phyloP scores from a whole-genome alignment of 2,888 invertebrate species.

The Callyntrura guangdongensis region DNA sequence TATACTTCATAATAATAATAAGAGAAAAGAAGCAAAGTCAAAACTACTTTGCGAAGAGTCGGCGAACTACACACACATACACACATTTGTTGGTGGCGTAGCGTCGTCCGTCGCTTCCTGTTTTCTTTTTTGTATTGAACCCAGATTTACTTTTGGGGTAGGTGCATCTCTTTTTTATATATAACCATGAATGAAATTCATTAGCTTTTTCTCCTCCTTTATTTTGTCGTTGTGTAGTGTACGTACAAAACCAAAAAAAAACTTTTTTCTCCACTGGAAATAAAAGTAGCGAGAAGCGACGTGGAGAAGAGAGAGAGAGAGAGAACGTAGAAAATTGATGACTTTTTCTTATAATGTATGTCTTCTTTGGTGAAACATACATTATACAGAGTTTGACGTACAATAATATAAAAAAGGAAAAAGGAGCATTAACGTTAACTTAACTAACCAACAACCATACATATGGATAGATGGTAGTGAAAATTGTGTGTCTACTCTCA shows the following conservation, averaged over 20 bases:
- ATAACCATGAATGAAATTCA: constrained; percentile 65
- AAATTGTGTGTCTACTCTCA: background rate
- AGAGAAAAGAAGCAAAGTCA: constrained; percentile 48
- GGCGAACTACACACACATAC: background rate
- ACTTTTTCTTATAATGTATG: constrained; percentile 69
- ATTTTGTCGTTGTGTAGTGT: constrained; percentile 20
- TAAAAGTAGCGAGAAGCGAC: background rate
- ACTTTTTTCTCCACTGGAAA: constrained; percentile 1
- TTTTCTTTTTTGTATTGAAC: constrained; percentile 41
- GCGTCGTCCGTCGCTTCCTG: constrained; percentile 32
- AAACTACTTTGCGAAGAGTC: background rate
- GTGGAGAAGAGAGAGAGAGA: constrained; percentile 13
- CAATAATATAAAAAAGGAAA: constrained; percentile 7
- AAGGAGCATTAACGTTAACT: constrained; percentile 41
- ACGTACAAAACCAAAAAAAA: background rate
- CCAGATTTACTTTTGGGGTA: background rate
- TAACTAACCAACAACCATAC: constrained; percentile 54
- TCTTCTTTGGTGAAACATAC: constrained; percentile 54
- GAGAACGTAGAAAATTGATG: constrained; percentile 68
- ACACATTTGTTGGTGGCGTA: background rate
- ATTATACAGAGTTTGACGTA: constrained; percentile 41
- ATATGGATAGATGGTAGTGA: background rate
- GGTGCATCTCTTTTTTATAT: background rate
- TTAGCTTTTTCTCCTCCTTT: constrained; percentile 59
- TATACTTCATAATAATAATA: constrained; percentile 62